A percentile compares a stretch with the other conserved stretches of the same genome.
Evolutionary conservation across 2,797 vertebrate genomes (phyloP).

Genomic region (Sebastiscus albofasciatus): DNA sequence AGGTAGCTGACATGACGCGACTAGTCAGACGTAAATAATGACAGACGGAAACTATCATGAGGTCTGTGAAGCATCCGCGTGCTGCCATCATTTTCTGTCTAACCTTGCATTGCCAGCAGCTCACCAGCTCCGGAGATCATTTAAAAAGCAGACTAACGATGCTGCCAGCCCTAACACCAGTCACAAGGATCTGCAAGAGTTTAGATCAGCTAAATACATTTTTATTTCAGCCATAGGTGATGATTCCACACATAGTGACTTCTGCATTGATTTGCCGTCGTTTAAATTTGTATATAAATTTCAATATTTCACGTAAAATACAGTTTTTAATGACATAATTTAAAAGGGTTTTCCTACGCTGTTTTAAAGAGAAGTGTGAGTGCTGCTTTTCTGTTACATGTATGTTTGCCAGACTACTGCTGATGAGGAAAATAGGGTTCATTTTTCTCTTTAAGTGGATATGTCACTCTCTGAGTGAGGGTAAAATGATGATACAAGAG

Average conservation of each 20-base stretch:
- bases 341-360: neutral
- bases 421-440: slow-evolving; percentile 76
- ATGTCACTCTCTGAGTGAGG: slow-evolving; percentile 80
- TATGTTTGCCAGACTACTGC: slow-evolving; percentile 63
- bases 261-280: slow-evolving; percentile 55
- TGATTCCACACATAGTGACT: slow-evolving; percentile 66
- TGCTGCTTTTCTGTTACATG: slow-evolving; percentile 43
- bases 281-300: slow-evolving; percentile 41
- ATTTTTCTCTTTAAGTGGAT: slow-evolving; percentile 84
- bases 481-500: slow-evolving; percentile 84
- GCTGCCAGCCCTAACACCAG: slow-evolving; percentile 89
- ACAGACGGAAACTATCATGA: slow-evolving; percentile 99
- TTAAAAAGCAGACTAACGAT: slow-evolving; percentile 96
- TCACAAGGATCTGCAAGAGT: slow-evolving; percentile 86
- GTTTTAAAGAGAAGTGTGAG: slow-evolving; percentile 1
- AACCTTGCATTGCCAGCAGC: slow-evolving; percentile 96
- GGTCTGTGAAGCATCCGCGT: slow-evolving; percentile 98
- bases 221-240: slow-evolving; percentile 74
- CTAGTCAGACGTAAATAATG: slow-evolving; percentile 99
- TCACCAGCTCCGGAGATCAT: slow-evolving; percentile 93
- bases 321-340: slow-evolving; percentile 23
- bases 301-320: slow-evolving; percentile 31
- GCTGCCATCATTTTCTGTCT: slow-evolving; percentile 97
- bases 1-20: slow-evolving; percentile 99
- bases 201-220: slow-evolving; percentile 85